Conservation (phyloP, 2,113 vertebrate species). For the Alces alces region DNA sequence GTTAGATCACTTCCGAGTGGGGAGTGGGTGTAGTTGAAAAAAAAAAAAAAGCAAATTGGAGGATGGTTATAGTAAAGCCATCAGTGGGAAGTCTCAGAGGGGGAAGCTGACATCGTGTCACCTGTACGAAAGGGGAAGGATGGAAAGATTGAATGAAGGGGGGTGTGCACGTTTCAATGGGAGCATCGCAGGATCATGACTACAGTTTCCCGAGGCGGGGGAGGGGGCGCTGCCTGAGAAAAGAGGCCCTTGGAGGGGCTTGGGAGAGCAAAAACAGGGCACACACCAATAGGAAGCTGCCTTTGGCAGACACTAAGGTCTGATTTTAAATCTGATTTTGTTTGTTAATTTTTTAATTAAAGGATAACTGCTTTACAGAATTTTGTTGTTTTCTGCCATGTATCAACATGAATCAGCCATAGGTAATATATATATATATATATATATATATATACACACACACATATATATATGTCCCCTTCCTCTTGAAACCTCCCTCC, state of each 20-base stretch:
- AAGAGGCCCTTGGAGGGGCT: too few species aligned
- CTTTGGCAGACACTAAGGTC: not conserved
- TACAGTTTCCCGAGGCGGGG: rapidly evolving
- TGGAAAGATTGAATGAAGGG: rapidly evolving
- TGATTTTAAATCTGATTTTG: not conserved
- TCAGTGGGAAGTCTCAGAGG: too few species aligned
- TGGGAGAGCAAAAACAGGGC: not conserved
- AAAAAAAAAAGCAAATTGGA: not conserved
- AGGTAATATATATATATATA: not conserved
- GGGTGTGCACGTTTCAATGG: rapidly evolving
- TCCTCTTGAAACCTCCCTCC: not conserved
- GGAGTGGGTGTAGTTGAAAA: too few species aligned
- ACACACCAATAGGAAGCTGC: not conserved
- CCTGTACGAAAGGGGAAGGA: not conserved
- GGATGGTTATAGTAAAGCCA: not conserved
- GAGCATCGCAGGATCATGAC: rapidly evolving
- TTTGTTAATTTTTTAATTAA: not conserved
- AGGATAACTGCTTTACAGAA: not conserved
- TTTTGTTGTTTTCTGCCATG: not conserved
- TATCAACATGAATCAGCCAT: not conserved
- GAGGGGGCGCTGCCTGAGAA: not conserved
- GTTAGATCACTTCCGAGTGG: not conserved
- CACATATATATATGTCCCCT: not conserved
- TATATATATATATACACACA: not conserved
- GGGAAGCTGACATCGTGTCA: not conserved